Conservation (phyloP, 2,113 vertebrate genomes). For the Mus spicilegus region DNA sequence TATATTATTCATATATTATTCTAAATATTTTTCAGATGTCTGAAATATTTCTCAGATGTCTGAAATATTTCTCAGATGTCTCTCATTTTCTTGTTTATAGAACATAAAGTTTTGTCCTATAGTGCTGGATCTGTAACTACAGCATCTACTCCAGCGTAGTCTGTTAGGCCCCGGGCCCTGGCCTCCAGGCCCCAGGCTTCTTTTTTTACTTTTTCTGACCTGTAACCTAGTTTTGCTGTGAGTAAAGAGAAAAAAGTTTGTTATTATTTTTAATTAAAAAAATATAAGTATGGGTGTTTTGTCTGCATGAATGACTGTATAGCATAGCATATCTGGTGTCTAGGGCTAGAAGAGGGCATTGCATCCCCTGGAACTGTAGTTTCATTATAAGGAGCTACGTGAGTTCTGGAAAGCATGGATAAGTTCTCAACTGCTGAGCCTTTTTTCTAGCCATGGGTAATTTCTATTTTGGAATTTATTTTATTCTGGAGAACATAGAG, state of each 20-base stretch:
- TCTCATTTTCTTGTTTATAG: conserved; percentile 64
- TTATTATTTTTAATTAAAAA: background rate
- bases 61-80: conserved; percentile 65
- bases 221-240: background rate
- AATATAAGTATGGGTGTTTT: background rate
- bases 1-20: conserved; percentile 23
- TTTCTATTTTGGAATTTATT: conserved; percentile 61
- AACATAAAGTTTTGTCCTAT: conserved; percentile 40
- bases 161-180: background rate
- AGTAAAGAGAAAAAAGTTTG: background rate
- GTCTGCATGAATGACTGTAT: background rate
- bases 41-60: conserved; percentile 50
- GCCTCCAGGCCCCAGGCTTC: background rate
- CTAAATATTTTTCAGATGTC: conserved; percentile 57
- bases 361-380: background rate
- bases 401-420: background rate
- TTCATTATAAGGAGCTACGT: background rate
- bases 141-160: background rate
- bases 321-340: background rate
- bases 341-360: background rate
- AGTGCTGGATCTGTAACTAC: conserved; percentile 7
- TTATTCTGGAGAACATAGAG: background rate
- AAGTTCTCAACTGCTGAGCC: background rate
- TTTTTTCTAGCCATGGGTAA: background rate
- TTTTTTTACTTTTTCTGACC: conserved; percentile 50